These are phyloP conservation scores for Chamaetylas fuelleborni DNA, from an alignment of 2,113 vertebrate genomes.

Conservation along the genomic window DNA sequence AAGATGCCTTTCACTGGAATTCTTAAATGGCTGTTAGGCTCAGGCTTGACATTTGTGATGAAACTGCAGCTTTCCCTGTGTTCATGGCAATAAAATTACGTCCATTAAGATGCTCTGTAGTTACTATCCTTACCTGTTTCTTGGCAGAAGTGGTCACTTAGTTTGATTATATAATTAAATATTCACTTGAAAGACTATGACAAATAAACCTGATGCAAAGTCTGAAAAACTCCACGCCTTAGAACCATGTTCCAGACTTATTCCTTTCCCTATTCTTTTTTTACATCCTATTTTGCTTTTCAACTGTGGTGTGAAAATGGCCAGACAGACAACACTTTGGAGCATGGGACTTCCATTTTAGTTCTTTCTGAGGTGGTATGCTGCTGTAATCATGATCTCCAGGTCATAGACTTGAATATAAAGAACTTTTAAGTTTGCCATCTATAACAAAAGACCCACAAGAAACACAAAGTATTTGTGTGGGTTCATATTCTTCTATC, in stretches of 20 bases:
- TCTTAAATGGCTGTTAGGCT: neutral
- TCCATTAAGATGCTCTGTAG: neutral
- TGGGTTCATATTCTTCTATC: neutral
- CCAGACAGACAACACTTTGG: neutral
- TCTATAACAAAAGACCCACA: neutral
- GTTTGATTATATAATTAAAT: neutral
- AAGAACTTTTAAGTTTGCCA: neutral
- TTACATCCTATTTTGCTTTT: neutral
- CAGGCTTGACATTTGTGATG: neutral
- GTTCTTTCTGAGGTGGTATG: neutral
- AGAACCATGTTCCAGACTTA: neutral
- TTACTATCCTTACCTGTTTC: neutral
- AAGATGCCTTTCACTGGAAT: neutral
- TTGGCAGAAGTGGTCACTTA: neutral
- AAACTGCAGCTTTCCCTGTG: neutral
- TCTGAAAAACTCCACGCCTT: neutral
- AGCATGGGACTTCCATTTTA: neutral
- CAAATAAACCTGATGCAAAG: too few species aligned
- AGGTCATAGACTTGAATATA: neutral
- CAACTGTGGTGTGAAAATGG: neutral
- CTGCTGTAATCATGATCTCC: neutral
- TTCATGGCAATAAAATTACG: neutral
- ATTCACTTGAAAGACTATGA: neutral
- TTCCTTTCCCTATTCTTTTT: neutral
- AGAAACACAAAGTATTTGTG: neutral